A percentile compares a stretch with the other conserved stretches of the same genome.
Conservation (phyloP, 2,797 vertebrate species). For the Tolypeutes matacus region DNA sequence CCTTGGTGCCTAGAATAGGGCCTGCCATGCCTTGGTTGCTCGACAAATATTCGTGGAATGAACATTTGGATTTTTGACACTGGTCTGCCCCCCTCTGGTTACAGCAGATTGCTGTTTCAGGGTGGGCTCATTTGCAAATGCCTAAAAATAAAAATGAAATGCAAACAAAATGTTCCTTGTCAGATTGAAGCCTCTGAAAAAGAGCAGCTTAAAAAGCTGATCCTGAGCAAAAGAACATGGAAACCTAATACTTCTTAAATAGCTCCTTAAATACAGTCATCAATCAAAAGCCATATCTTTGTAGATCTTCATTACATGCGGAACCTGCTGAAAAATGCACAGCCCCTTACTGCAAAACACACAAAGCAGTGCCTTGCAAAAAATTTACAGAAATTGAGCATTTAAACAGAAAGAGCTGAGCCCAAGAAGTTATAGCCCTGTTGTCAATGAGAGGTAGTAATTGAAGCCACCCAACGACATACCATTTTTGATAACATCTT, state of each 20-base stretch:
- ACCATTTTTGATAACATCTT: constrained; percentile 63
- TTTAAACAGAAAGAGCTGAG: constrained; percentile 14
- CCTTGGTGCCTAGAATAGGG: neutral
- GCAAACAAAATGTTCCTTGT: constrained; percentile 81
- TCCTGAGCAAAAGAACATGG: constrained; percentile 75
- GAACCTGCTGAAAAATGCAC: constrained; percentile 69
- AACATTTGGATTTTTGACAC: constrained; percentile 61
- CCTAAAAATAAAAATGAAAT: constrained; percentile 84
- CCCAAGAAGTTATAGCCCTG: constrained; percentile 29
- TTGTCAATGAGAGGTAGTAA: constrained; percentile 32
- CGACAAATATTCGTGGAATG: neutral
- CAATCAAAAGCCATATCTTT: constrained; percentile 78
- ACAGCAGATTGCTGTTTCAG: constrained; percentile 62
- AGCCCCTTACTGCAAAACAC: constrained; percentile 48
- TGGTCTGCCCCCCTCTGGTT: constrained; percentile 73
- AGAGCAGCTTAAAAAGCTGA: constrained; percentile 80
- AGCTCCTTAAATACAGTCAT: constrained; percentile 82
- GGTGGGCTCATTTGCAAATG: constrained; percentile 73
- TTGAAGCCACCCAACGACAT: constrained; percentile 41
- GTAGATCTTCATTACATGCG: constrained; percentile 72
- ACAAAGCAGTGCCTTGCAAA: constrained; percentile 2
- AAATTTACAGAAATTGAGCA: neutral
- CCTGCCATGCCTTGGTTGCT: neutral
- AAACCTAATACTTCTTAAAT: constrained; percentile 81
- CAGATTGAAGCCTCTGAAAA: constrained; percentile 77